Evolutionary conservation across 2,113 vertebrate species (phyloP), one percentile per base, ranked within the genome.

Genomic region (Cricetomys ansorgei): DNA sequence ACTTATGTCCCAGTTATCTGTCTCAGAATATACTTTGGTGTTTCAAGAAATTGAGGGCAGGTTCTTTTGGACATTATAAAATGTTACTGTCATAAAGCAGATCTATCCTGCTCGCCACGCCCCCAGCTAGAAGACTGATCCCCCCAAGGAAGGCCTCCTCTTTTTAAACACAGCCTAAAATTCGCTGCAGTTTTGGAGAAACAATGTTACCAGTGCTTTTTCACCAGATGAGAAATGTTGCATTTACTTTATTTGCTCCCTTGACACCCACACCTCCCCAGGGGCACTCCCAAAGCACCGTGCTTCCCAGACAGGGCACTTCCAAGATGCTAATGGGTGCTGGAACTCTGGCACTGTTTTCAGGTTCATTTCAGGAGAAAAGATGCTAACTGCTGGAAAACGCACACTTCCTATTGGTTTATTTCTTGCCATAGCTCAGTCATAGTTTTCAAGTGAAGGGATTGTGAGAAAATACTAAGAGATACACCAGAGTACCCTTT

Each of bases 371-470:
- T 21, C 67, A 81, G 50, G 65, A 40, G 34, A 70, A 69, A 83
- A 92, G 37, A 40, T 73, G 12, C 4, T 34, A 89, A 62, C 5
- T 13, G 13, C 21, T 67, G 21, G 21, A 59, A 79, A 62, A 43
- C 23, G 8, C 50, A 57, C 50, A 40, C 45, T 80, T 45, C 7
- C 59, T 75, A 43, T 19, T 40, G 91, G 31, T 62, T 91, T 79
- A 59, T 43, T 92, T 94, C 72, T n/a, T 83, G 37, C 62, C 37
- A 16, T 48, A 72, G 53, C 16, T 95, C 64, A 62, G 23, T 57
- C 67, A 94, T 2, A 91, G 48, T 19, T 89, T 94, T 67, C 73
- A 77, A 45, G 31, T 59, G 37, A 84, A 94, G 89, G 48, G 72
- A 17, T 23, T 79, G 40, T 84, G 48, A 69, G 72, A 88, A 95